Evolutionary conservation across 2,888 invertebrate genomes (phyloP).

Genomic region (Oscheius sp.): DNA sequence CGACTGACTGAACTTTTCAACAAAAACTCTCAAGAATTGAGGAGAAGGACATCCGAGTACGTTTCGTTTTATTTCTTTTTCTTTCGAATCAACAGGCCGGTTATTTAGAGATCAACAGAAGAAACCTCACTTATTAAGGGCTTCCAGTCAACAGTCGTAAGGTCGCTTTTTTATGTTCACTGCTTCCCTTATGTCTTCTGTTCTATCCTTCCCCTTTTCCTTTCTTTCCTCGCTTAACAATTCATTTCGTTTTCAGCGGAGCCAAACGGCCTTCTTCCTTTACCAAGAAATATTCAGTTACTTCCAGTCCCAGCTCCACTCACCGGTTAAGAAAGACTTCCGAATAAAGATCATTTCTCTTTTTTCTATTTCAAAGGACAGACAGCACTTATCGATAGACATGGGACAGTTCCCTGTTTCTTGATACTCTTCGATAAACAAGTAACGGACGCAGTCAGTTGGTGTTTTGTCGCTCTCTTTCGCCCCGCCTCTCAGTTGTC

Average conservation of each 20-base stretch:
- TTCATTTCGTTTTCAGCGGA: constrained; percentile 22
- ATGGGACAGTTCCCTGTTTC: not conserved
- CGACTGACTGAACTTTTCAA: constrained; percentile 49
- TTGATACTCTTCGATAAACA: not conserved
- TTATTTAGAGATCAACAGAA: not conserved
- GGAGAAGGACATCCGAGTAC: constrained; percentile 28
- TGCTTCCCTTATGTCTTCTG: not conserved
- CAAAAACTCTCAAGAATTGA: constrained; percentile 16
- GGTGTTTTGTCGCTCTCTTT: no score
- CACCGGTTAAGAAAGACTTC: constrained; percentile 17
- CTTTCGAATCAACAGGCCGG: no score
- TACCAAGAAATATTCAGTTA: constrained; percentile 43
- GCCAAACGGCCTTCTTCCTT: constrained; percentile 39
- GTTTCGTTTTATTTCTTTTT: not conserved
- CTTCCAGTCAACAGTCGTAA: constrained; percentile 18
- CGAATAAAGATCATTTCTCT: constrained; percentile 7
- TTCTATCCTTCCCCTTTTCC: constrained; percentile 6
- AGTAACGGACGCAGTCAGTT: constrained; percentile 19
- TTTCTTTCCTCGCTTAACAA: constrained; percentile 15
- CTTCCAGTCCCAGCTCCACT: constrained; percentile 15
- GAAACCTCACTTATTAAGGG: not conserved
- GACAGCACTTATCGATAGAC: not conserved
- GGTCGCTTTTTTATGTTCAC: not conserved
- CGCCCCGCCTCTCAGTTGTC: constrained; percentile 19
- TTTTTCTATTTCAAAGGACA: not conserved